Evolutionary conservation across 2,797 vertebrate genomes (phyloP).

Genomic region (Acanthurus tractus): DNA sequence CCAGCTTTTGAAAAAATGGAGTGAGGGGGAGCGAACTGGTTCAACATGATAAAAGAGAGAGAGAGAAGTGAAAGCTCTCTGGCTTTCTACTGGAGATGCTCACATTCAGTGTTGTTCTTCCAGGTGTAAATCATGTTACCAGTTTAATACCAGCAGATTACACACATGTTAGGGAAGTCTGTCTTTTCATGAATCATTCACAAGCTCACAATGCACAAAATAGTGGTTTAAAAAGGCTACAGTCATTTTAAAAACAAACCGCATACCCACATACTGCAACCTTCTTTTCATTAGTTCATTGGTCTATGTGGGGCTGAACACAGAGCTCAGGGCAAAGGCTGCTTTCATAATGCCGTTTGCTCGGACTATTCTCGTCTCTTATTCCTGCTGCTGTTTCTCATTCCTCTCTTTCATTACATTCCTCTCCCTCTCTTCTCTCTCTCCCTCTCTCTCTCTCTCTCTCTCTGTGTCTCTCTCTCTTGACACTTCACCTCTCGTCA

Average conservation of each 20-base stretch:
- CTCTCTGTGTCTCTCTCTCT: slow-evolving; percentile 20
- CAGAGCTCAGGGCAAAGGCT: slow-evolving; percentile 57
- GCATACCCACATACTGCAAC: background rate
- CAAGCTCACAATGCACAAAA: background rate
- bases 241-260: background rate
- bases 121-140: no score
- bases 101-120: background rate
- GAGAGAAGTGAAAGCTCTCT: slow-evolving; percentile 57
- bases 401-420: slow-evolving; percentile 68
- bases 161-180: background rate
- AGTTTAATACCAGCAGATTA: no score
- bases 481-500: slow-evolving; percentile 72
- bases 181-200: background rate
- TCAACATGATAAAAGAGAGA: slow-evolving; percentile 52
- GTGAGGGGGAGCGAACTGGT: slow-evolving; percentile 17
- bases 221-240: slow-evolving; percentile 5
- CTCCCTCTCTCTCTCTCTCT: slow-evolving; percentile 23
- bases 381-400: slow-evolving; percentile 54
- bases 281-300: slow-evolving; percentile 45
- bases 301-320: slow-evolving; percentile 29
- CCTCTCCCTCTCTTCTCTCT: slow-evolving; percentile 40
- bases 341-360: slow-evolving; percentile 64
- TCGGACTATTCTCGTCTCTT: slow-evolving; percentile 64
- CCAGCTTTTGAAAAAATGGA: slow-evolving; percentile 33
- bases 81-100: slow-evolving; percentile 48